Conservation (phyloP, 2,113 vertebrate genomes). For the Phrynosoma platyrhinos region DNA sequence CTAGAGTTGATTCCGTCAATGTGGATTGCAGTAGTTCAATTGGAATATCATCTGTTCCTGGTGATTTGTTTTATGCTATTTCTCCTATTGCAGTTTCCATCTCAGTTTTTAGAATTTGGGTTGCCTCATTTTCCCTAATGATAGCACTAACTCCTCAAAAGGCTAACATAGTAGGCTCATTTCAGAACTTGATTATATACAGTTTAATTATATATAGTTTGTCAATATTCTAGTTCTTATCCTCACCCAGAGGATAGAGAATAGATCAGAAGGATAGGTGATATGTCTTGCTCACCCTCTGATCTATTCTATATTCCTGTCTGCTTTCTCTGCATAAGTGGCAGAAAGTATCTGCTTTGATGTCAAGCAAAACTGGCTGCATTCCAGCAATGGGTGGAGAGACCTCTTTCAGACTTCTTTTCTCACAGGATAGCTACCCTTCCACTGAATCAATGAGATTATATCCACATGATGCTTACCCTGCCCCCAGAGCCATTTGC, state of each 20-base stretch:
- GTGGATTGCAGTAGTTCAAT: too few relatives aligned
- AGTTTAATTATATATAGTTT: not conserved
- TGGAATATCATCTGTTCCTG: too few relatives aligned
- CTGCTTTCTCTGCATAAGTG: not conserved
- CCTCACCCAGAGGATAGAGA: too few relatives aligned
- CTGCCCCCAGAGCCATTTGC: constrained; percentile 6
- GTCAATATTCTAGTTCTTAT: not conserved
- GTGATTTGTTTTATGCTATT: too few relatives aligned
- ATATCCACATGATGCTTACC: not conserved
- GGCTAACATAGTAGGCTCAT: too few relatives aligned
- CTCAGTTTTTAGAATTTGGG: too few relatives aligned
- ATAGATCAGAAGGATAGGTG: too few relatives aligned
- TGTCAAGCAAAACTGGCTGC: not conserved
- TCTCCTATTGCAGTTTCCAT: too few relatives aligned
- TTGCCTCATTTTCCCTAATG: too few relatives aligned
- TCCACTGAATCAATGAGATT: not conserved
- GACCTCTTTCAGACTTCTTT: not conserved
- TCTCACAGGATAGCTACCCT: constrained; percentile 1
- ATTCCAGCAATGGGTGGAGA: constrained; percentile 8
- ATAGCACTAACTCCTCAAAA: too few relatives aligned
- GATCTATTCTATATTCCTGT: not conserved
- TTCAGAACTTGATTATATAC: too few relatives aligned
- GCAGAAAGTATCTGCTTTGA: not conserved
- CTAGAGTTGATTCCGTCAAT: too few relatives aligned
- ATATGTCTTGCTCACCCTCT: not conserved